Base-by-base conservation (phyloP, 2,113 vertebrate species). In the Platysternon megacephalum region DNA sequence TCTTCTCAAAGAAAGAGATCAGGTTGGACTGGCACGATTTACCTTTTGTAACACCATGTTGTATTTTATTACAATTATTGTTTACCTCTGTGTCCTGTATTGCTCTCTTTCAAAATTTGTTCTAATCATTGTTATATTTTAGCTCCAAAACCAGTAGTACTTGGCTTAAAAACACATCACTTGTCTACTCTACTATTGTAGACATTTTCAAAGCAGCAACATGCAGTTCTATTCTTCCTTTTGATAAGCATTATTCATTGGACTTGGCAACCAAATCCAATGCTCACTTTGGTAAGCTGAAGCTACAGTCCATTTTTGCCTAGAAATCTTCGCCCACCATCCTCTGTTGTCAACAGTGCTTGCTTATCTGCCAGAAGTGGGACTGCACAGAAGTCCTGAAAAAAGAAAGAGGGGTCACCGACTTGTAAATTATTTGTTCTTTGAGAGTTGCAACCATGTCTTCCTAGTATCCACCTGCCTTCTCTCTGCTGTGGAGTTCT, bases 201-300 rank as follows among this genome's bases (percentile, higher is more conserved):
- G 68, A 72, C 19, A 39, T 72, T 72, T 72, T 22, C 68, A 44
- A 76, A 76, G 72, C 39, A 44, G 39, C 39, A 42, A 76, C 22
- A 44, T 42, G 39, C 22, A 26, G 39, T 76, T 44, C 72, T 44
- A 13, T 44, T 76, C 72, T 44, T 76, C n/a, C 39, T 42, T 44
- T 42, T 6, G 39, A 26, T 21, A 76, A 76, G 72, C 92, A 82
- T 80, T 32, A 26, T 93, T 94, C 93, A 8, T 58, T 93, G 93
- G 84, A 1, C 1, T 6, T 88, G 65, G 28, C 49, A 74, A 68
- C 84, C 44, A 44, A 2, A 2, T 86, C 85, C 76, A 51, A 14
- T 61, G 42, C 1, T 22, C 29, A 21, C 49, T 53, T n/a, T 85
- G 56, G 92, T 42, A 86, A 88, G 87, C 80, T 22, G 89, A 84